A percentile compares a stretch with the other conserved stretches of the same genome.
Conservation (phyloP, 2,888 invertebrate genomes). For the Polydrusus cervinus region DNA sequence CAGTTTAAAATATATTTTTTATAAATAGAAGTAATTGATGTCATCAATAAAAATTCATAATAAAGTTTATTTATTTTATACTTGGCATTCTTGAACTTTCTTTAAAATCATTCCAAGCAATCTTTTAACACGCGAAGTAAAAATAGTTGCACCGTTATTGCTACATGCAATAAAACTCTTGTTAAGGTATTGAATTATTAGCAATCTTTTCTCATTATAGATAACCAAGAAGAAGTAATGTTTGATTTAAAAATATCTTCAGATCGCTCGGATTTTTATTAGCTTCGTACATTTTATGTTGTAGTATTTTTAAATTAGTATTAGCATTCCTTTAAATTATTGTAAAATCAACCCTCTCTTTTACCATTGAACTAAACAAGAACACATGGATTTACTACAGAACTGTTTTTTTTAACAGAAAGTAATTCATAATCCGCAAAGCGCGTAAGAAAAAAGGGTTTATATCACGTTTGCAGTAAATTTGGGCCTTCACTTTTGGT, state of each 20-base stretch:
- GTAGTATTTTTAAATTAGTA: background rate
- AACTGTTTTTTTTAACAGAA: too few relatives aligned
- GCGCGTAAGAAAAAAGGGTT: too few relatives aligned
- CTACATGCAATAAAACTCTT: conserved; percentile 35
- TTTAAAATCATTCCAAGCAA: conserved; percentile 18
- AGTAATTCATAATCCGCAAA: too few relatives aligned
- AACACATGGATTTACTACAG: too few relatives aligned
- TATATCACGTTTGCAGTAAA: too few relatives aligned
- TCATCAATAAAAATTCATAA: background rate
- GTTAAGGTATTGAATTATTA: conserved; percentile 16
- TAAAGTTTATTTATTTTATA: background rate
- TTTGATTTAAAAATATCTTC: background rate
- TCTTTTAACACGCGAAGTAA: conserved; percentile 35
- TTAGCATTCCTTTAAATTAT: too few relatives aligned
- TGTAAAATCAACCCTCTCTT: too few relatives aligned
- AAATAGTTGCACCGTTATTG: conserved; percentile 33
- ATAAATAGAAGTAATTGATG: too few relatives aligned
- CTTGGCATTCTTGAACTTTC: background rate
- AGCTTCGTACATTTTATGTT: background rate
- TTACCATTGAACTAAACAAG: too few relatives aligned
- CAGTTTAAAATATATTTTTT: too few relatives aligned
- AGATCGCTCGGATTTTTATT: background rate
- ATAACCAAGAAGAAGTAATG: conserved; percentile 4
- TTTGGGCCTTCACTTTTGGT: too few relatives aligned
- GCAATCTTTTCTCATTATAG: conserved; percentile 5